Base-by-base conservation (phyloP, 1,140 invertebrate species). In the Berghia stephanieae region DNA sequence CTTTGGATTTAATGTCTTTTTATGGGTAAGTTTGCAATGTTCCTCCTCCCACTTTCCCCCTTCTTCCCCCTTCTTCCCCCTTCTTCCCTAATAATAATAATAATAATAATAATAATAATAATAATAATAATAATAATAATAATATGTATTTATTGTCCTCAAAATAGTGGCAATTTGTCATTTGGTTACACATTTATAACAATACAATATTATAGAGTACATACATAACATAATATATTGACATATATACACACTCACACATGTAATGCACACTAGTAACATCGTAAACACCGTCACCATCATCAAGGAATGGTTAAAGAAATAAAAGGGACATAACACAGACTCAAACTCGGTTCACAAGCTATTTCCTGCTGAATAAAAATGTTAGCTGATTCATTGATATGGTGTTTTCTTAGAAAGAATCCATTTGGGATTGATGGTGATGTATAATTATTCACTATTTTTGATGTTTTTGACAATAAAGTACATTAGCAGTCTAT, bases 1-100 rank as follows among this genome's bases (percentile, higher is more conserved):
- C 40, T 82, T 82, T 78, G 75, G 55, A 42, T 82, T 82, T 67
- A 82, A 82, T 63, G 73, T 82, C 57, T 77, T 80, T 60, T 55
- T 82, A 21, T 82, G 81, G 81, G 81, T 82, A 75, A 80, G 78
- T n/a, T n/a, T 63, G 3, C 1, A 42, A 21, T n/a, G 21, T 34
- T 31, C 46, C 18, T 46, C n/a, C n/a, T n/a, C n/a, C n/a, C n/a
- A n/a, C n/a, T n/a, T n/a, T n/a, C n/a, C n/a, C n/a, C n/a, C n/a
- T n/a, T n/a, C n/a, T 21, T 72, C 27, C 46, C 21, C 63, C 34
- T 40, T 24, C 18, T 24, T 34, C 31, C 16, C 10, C 10, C 21
- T 24, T n/a, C 24, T 3, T 16, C n/a, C 46, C 8, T 18, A 8
- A 43, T 42, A 21, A 44, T 27, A 71, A 18, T 44, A 4, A 43